Conservation (phyloP, 2,797 vertebrate species). For the Hydrocynus forskahlii region DNA sequence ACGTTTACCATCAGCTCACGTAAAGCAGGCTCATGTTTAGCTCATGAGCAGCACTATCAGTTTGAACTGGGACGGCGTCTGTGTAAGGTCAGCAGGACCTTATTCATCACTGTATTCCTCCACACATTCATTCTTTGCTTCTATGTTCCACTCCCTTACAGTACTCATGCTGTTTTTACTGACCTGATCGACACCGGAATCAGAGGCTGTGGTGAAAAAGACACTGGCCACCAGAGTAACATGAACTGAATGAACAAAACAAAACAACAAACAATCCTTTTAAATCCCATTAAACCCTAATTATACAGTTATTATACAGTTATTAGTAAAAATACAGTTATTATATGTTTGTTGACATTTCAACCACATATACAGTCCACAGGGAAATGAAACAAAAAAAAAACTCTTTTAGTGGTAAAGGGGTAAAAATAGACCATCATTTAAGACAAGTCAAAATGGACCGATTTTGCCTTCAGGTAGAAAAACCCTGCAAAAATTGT, state of each 20-base stretch:
- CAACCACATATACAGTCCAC: too few relatives aligned
- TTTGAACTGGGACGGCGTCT: conserved; percentile 52
- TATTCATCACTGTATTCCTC: conserved; percentile 51
- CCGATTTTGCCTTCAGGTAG: too few relatives aligned
- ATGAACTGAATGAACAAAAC: background rate
- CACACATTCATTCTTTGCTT: background rate
- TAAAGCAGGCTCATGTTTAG: conserved; percentile 44
- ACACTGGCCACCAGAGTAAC: background rate
- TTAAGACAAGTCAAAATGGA: too few relatives aligned
- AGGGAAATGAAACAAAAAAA: too few relatives aligned
- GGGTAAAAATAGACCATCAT: too few relatives aligned
- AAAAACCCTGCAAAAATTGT: too few relatives aligned
- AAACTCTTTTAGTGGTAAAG: too few relatives aligned
- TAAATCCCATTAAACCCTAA: too few relatives aligned
- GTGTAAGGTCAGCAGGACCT: conserved; percentile 41
- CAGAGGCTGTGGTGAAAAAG: background rate
- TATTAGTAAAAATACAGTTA: too few relatives aligned
- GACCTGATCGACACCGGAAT: background rate
- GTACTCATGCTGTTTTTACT: background rate
- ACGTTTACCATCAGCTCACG: conserved; percentile 46
- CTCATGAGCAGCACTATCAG: conserved; percentile 44
- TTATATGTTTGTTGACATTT: too few relatives aligned
- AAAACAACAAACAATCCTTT: background rate
- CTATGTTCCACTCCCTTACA: background rate
- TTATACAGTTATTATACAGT: too few relatives aligned